Conservation (phyloP, 2,113 vertebrate species). For the Ifrita kowaldi region DNA sequence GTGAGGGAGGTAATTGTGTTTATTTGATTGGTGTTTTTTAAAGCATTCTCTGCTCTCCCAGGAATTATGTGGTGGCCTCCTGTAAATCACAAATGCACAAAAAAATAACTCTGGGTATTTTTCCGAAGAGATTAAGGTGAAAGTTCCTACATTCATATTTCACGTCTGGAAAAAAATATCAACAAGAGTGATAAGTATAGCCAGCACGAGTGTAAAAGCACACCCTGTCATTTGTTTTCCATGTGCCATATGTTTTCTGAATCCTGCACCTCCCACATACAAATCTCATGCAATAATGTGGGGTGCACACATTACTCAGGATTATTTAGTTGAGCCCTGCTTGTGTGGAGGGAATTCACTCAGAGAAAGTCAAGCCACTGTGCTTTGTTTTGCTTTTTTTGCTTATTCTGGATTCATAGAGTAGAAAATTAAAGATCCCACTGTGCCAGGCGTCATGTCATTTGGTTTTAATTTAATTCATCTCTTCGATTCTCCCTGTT, state of each 20-base stretch:
- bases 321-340: conserved; percentile 52
- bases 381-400: conserved; percentile 16
- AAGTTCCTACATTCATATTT: conserved; percentile 53
- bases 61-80: neutral
- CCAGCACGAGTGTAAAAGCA: conserved; percentile 58
- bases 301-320: conserved; percentile 54
- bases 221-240: conserved; percentile 65
- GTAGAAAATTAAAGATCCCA: conserved; percentile 47
- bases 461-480: conserved; percentile 67
- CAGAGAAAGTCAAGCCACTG: conserved; percentile 26
- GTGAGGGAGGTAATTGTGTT: conserved; percentile 9
- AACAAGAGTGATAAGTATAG: conserved; percentile 57
- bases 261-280: conserved; percentile 68
- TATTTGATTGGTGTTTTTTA: conserved; percentile 6
- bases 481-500: conserved; percentile 26
- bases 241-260: conserved; percentile 69
- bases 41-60: neutral
- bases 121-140: conserved; percentile 37
- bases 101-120: neutral
- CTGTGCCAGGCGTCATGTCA: conserved; percentile 43
- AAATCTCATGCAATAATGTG: conserved; percentile 59
- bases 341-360: conserved; percentile 21
- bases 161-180: conserved; percentile 43
- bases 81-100: conserved; percentile 37
- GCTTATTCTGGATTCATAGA: conserved; percentile 52